These are phyloP conservation scores for Eristalis intricaria DNA, from an alignment of 2,888 invertebrate species.

Conservation along the genomic window DNA sequence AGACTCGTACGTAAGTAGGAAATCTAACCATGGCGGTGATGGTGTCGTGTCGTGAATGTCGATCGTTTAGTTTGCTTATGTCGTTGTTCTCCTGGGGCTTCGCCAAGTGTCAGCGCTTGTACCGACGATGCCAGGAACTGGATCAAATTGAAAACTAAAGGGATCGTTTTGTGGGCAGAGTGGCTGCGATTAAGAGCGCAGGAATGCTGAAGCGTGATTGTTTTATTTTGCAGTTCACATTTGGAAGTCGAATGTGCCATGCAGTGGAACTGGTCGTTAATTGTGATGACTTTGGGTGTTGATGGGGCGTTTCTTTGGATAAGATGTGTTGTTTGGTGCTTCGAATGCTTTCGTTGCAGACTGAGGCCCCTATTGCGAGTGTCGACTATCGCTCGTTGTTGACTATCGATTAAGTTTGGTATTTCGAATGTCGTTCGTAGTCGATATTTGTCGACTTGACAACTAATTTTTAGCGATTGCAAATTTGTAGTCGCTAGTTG, in stretches of 20 bases:
- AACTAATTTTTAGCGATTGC: too few species aligned
- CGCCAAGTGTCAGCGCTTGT: conserved; percentile 65
- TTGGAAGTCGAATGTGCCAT: background rate
- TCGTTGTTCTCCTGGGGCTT: conserved; percentile 28
- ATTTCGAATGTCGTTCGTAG: too few species aligned
- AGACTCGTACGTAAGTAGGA: background rate
- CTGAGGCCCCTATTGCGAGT: too few species aligned
- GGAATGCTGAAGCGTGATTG: conserved; percentile 40
- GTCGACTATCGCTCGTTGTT: too few species aligned
- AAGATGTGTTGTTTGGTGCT: too few species aligned
- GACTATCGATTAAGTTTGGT: too few species aligned
- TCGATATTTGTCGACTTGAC: too few species aligned
- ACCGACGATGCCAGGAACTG: conserved; percentile 50
- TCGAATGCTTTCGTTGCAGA: too few species aligned
- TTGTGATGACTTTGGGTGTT: too few species aligned
- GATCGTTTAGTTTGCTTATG: conserved; percentile 22
- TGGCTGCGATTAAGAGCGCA: background rate
- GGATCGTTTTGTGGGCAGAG: conserved; percentile 20
- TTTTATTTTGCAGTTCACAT: conserved; percentile 16
- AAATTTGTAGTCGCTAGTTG: too few species aligned
- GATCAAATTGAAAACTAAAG: conserved; percentile 61
- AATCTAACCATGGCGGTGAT: background rate
- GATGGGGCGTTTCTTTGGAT: too few species aligned
- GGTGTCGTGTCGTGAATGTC: conserved; percentile 27
- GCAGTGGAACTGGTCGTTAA: too few species aligned